Evolutionary conservation across 2,113 vertebrate genomes (phyloP), one percentile per base, ranked within the genome.

Genomic region (Microcebus jonahi): DNA sequence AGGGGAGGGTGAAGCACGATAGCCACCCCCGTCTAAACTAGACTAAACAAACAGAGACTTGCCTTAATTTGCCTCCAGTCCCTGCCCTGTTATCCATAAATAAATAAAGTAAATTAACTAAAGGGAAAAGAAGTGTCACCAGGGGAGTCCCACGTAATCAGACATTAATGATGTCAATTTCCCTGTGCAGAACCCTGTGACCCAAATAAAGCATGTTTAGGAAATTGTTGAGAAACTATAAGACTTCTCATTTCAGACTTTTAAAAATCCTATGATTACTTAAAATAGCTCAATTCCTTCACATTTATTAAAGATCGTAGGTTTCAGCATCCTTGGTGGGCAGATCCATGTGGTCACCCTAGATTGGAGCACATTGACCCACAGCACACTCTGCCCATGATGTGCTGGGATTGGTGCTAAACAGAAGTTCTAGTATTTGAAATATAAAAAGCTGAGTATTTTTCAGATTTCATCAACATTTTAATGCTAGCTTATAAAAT

Each of bases 21-120:
- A 73, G n/a, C n/a, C 45, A 8, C 23, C 23, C 14, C 6, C 17
- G 25, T 77, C 68, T 59, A 57, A 95, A n/a, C 18, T 18, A 83
- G 86, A 83, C 80, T 71, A 87, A 87, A 90, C 36, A 81, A 94
- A 61, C 87, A 36, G 39, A 95, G 29, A 59, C 31, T 91, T 59
- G 34, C 23, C 61, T 73, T 50, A n/a, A 18, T 53, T 87, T 14
- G 11, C 61, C 14, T 70, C 34, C 23, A 15, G 14, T 34, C 73
- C 27, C 14, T 29, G 18, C 17, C 45, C 48, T 29, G 20, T 53
- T 29, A 73, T 10, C 39, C 25, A 84, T 29, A 88, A 90, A 93
- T 83, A 93, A 88, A 39, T 21, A 29, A 8, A 7, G 34, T 31
- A 70, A 88, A 75, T 88, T 68, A 73, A 81, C 55, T 39, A 53